These are phyloP conservation scores for Naso thynnoides DNA, from an alignment of 2,797 vertebrate genomes.

Conservation along the genomic window DNA sequence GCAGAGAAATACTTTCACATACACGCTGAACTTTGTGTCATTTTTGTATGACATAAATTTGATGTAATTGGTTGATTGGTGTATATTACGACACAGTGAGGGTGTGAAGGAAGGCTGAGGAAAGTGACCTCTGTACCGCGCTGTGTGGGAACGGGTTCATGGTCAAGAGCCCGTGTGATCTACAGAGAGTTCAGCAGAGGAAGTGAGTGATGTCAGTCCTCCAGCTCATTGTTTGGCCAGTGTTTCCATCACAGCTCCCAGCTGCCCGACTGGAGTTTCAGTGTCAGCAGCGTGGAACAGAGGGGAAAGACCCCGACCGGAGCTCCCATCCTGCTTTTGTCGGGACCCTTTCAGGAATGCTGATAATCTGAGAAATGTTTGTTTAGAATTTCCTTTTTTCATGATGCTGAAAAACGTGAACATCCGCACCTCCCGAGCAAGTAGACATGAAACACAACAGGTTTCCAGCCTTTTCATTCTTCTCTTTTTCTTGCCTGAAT, in stretches of 20 bases:
- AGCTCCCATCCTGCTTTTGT: slow-evolving; percentile 86
- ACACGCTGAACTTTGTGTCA: too few species aligned
- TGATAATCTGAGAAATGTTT: slow-evolving; percentile 78
- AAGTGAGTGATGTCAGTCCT: slow-evolving; percentile 74
- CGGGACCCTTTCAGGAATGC: slow-evolving; percentile 76
- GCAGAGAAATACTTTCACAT: too few species aligned
- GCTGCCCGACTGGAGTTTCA: slow-evolving; percentile 46
- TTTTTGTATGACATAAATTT: too few species aligned
- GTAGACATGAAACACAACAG: slow-evolving; percentile 7
- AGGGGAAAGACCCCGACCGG: slow-evolving; percentile 58
- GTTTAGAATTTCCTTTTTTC: slow-evolving; percentile 66
- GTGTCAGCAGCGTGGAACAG: slow-evolving; percentile 57
- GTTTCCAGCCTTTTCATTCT: too few species aligned
- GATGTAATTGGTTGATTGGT: too few species aligned
- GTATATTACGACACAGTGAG: neutral
- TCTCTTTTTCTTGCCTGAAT: too few species aligned
- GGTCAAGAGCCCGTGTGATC: slow-evolving; percentile 33
- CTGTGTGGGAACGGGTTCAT: slow-evolving; percentile 24
- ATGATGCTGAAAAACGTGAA: slow-evolving; percentile 42
- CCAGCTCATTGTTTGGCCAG: slow-evolving; percentile 71
- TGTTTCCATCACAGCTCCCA: slow-evolving; percentile 63
- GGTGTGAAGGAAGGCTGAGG: neutral
- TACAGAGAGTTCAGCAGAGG: slow-evolving; percentile 59
- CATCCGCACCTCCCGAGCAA: slow-evolving; percentile 41
- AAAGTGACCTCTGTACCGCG: neutral